These are phyloP conservation scores for Morone saxatilis DNA, from an alignment of 2,113 vertebrate genomes.

Conservation along the genomic window DNA sequence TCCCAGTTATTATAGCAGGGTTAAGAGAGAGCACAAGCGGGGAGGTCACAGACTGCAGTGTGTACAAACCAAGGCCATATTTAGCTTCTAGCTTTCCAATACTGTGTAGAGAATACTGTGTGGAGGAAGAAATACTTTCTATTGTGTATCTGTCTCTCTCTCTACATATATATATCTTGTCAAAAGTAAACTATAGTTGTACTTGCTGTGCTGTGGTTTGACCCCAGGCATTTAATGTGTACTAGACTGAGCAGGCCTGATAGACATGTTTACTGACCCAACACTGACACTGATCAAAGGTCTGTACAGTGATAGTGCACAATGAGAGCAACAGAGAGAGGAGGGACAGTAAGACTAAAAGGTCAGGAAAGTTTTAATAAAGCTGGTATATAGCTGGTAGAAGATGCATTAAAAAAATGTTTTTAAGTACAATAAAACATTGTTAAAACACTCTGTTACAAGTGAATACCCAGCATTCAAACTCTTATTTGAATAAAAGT, in stretches of 20 bases:
- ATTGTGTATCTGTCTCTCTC: neutral
- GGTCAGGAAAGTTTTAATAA: neutral
- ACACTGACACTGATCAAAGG: conserved; percentile 57
- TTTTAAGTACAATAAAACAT: no score
- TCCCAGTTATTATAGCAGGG: neutral
- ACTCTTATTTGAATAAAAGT: no score
- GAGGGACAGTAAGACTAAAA: neutral
- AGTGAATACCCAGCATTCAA: no score
- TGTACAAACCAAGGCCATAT: neutral
- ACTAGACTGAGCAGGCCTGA: neutral
- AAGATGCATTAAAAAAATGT: no score
- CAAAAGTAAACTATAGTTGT: neutral
- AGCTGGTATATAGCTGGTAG: neutral
- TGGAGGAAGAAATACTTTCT: neutral
- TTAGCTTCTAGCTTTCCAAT: neutral
- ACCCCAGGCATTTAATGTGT: neutral
- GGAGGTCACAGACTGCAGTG: neutral
- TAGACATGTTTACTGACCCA: conserved; percentile 40
- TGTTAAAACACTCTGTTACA: no score
- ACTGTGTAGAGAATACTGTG: neutral
- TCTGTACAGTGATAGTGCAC: neutral
- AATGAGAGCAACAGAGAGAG: neutral
- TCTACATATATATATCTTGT: neutral
- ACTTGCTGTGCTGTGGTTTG: neutral
- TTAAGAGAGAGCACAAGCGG: neutral